Base-by-base conservation (phyloP, 2,113 vertebrate genomes). In the Onychorhynchus coronatus region DNA sequence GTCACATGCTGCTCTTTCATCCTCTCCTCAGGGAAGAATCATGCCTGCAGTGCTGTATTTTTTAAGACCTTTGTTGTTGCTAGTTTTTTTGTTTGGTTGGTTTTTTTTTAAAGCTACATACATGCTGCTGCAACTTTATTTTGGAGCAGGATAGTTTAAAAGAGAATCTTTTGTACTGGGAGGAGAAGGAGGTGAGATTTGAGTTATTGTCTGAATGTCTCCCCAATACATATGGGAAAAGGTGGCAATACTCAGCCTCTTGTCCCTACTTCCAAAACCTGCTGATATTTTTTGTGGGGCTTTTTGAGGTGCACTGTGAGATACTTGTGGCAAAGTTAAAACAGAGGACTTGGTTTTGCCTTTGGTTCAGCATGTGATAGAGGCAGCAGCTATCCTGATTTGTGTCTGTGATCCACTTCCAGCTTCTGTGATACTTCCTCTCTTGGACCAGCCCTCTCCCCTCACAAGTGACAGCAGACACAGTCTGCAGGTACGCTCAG, bases 1-100 rank as follows among this genome's bases (percentile, higher is more conserved):
- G 90, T 96, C 95, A 86, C 82, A 90, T 95, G 85, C 80, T 95
- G 74, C 41, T 93, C 85, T 95, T 95, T 92, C 65, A 96, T 97
- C 93, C 31, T 84, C 68, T 91, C 88, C 72, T 55, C 63, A 44
- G 90, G 95, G 79, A 84, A 74, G 58, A 85, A 35, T 42, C 56
- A 30, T 77, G 85, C 65, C 79, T 91, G 72, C 82, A 72, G 88
- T 56, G 88, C 79, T 88, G 42, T 80, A 56, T 93, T 93, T 90
- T 86, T 91, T 71, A 88, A 88, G 85, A 59, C 19, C 83, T 91
- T 61, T 85, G 71, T 74, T 91, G 58, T 83, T 92, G 35, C 33
- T 42, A 41, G 27, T 11, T 75, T 58, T 1, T 9, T 62, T 66
- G 9, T 33, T 61, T 65, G 39, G 39, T 41, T 41, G 39, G 39